These are phyloP conservation scores for Brenthis ino DNA, from an alignment of 2,888 invertebrate genomes.

Conservation along the genomic window DNA sequence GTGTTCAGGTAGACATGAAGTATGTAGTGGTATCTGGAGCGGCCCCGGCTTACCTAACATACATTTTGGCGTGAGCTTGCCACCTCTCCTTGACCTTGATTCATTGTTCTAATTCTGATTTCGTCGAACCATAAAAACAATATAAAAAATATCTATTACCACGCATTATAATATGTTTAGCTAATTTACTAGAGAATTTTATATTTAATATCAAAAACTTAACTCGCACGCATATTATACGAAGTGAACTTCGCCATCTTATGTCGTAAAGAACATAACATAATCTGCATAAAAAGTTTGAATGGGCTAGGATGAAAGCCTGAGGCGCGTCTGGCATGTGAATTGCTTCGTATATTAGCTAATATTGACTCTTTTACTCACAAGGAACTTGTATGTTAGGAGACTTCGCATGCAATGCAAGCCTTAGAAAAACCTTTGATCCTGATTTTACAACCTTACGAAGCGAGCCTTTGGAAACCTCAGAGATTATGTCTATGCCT, in stretches of 20 bases:
- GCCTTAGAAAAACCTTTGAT: constrained; percentile 26
- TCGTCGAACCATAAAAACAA: too few relatives aligned
- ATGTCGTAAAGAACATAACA: constrained; percentile 78
- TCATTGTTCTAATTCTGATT: too few relatives aligned
- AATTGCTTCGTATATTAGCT: constrained; percentile 73
- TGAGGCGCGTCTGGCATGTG: constrained; percentile 73
- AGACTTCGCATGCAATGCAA: constrained; percentile 26
- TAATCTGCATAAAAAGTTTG: constrained; percentile 81
- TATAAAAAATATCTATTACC: too few relatives aligned
- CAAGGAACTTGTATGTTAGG: constrained; percentile 28
- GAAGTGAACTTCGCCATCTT: constrained; percentile 78
- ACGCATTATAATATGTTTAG: neutral
- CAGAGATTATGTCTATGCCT: neutral
- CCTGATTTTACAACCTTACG: constrained; percentile 18
- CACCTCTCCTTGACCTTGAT: too few relatives aligned
- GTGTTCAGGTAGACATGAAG: too few relatives aligned
- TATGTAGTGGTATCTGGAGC: too few relatives aligned
- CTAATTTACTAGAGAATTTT: constrained; percentile 3
- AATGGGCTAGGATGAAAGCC: constrained; percentile 77
- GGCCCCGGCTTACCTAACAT: too few relatives aligned
- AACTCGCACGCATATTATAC: constrained; percentile 61
- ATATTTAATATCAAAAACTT: constrained; percentile 44
- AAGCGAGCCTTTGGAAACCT: neutral
- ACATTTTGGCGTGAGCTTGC: too few relatives aligned
- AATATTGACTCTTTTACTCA: constrained; percentile 67